Evolutionary conservation across 2,888 invertebrate genomes (phyloP).

Genomic region (Melipona beecheii): DNA sequence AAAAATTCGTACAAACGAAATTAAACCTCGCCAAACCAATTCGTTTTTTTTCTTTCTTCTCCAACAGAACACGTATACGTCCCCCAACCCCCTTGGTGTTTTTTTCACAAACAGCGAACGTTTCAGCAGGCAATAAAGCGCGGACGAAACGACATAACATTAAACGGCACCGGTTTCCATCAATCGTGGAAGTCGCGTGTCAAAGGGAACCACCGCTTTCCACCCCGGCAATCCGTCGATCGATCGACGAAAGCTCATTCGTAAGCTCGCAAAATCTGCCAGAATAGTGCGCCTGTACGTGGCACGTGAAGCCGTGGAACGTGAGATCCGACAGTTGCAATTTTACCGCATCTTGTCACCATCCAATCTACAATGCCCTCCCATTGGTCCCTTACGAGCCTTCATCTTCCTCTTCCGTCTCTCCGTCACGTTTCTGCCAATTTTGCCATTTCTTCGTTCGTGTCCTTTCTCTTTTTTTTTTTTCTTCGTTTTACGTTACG

Average conservation of each 20-base stretch:
- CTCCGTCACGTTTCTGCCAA: constrained; percentile 31
- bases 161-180: constrained; percentile 41
- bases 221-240: constrained; percentile 33
- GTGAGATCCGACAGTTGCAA: constrained; percentile 70
- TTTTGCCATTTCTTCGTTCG: not conserved
- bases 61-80: not conserved
- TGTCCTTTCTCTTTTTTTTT: not conserved
- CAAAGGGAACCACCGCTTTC: constrained; percentile 27
- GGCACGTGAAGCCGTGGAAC: constrained; percentile 56
- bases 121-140: constrained; percentile 20
- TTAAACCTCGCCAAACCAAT: not conserved
- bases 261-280: constrained; percentile 49
- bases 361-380: constrained; percentile 47
- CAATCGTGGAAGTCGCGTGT: constrained; percentile 33
- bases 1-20: not conserved
- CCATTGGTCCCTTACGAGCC: constrained; percentile 15
- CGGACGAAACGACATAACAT: constrained; percentile 40
- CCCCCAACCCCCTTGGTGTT: not conserved
- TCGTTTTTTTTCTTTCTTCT: not conserved
- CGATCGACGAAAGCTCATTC: constrained; percentile 52
- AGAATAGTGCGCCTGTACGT: constrained; percentile 48
- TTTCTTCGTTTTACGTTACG: too few species aligned
- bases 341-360: constrained; percentile 68
- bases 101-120: not conserved
- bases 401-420: constrained; percentile 4